Conservation (phyloP, 2,113 vertebrate genomes). For the Melanotaenia duboulayi region DNA sequence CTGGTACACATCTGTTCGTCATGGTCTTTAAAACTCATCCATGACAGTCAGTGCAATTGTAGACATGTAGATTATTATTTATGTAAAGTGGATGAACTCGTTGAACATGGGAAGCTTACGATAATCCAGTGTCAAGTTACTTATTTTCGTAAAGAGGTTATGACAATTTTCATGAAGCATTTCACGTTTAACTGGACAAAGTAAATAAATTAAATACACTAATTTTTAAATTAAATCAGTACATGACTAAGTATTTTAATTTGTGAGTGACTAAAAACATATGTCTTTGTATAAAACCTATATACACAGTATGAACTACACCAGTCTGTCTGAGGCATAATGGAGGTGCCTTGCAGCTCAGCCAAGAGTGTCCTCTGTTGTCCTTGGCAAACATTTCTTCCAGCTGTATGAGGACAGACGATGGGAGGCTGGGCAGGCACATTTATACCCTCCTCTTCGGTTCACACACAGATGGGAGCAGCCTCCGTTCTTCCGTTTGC, state of each 20-base stretch:
- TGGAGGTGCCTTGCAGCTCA: constrained; percentile 1
- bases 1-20: too few relatives aligned
- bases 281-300: background rate
- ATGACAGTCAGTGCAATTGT: too few relatives aligned
- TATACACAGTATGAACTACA: too few relatives aligned
- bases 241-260: background rate
- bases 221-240: too few relatives aligned
- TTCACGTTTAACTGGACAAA: background rate
- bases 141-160: background rate
- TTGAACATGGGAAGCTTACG: background rate
- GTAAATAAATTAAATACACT: background rate
- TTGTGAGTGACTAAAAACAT: background rate
- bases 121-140: background rate
- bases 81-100: too few relatives aligned
- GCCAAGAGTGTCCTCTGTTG: constrained; percentile 13
- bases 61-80: too few relatives aligned
- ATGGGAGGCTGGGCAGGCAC: constrained; percentile 68
- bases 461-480: constrained; percentile 79
- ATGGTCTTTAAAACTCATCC: too few relatives aligned
- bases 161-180: background rate
- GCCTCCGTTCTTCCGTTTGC: constrained; percentile 67
- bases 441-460: constrained; percentile 66
- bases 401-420: constrained; percentile 66
- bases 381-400: constrained; percentile 65
- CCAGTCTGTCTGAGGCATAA: background rate